These are phyloP conservation scores for Chromobotia macracanthus DNA, from an alignment of 2,797 vertebrate genomes.

Conservation along the genomic window DNA sequence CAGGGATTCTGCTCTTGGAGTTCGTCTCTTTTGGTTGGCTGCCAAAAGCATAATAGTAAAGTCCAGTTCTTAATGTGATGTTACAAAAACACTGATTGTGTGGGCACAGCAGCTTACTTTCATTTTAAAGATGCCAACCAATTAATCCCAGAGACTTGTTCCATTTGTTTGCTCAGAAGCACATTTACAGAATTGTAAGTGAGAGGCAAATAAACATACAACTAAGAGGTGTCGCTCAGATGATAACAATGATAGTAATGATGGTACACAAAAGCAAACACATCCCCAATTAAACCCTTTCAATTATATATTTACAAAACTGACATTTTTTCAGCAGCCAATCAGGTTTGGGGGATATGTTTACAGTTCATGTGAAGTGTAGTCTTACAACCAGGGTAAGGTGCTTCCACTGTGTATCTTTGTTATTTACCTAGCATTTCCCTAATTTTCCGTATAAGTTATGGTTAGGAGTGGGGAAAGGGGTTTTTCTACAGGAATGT, in stretches of 20 bases:
- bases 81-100: slow-evolving; percentile 37
- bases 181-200: slow-evolving; percentile 73
- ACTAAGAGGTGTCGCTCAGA: not conserved
- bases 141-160: slow-evolving; percentile 68
- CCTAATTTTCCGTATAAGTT: too few relatives aligned
- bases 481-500: too few relatives aligned
- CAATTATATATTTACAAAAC: not conserved
- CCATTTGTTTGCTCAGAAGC: slow-evolving; percentile 68
- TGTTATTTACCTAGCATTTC: too few relatives aligned
- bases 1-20: slow-evolving; percentile 67
- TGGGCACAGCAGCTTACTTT: slow-evolving; percentile 44
- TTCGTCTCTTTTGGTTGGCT: slow-evolving; percentile 65
- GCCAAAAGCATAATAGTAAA: slow-evolving; percentile 72
- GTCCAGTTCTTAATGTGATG: slow-evolving; percentile 62
- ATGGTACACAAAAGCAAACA: slow-evolving; percentile 8
- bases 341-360: too few relatives aligned
- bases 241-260: slow-evolving; percentile 15
- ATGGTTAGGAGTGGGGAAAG: too few relatives aligned
- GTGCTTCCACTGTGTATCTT: too few relatives aligned
- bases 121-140: slow-evolving; percentile 62
- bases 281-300: slow-evolving; percentile 19
- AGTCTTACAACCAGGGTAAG: too few relatives aligned
- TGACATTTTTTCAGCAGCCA: too few relatives aligned
- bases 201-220: slow-evolving; percentile 20
- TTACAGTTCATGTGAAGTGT: too few relatives aligned